Evolutionary conservation across 2,888 invertebrate species (phyloP).

Genomic region (Acanthacorydalis orientalis): DNA sequence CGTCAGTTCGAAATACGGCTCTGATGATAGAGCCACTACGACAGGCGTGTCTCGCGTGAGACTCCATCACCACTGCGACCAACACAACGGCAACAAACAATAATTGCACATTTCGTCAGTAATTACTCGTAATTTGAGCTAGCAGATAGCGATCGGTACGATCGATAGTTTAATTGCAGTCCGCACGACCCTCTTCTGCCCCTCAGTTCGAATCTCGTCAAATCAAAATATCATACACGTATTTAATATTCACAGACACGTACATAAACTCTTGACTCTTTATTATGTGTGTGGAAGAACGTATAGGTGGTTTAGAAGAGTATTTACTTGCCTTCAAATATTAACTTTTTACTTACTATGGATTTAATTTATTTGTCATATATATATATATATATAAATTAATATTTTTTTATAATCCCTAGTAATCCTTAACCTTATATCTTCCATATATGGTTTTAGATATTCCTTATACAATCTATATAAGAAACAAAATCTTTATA

Average conservation of each 20-base stretch:
- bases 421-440: no score
- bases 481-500: no score
- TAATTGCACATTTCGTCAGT: constrained; percentile 4
- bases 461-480: no score
- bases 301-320: no score
- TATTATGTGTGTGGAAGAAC: neutral
- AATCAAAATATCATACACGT: neutral
- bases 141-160: constrained; percentile 3
- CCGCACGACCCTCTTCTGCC: no score
- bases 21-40: neutral
- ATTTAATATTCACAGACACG: neutral
- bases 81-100: neutral
- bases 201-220: neutral
- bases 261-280: neutral
- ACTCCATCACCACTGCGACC: neutral
- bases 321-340: no score
- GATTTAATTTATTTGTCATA: no score
- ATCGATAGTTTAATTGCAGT: constrained; percentile 4
- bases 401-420: no score
- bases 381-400: no score
- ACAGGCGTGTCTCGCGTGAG: constrained; percentile 3
- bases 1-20: no score
- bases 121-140: constrained; percentile 7
- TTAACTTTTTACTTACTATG: no score
- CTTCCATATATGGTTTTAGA: no score